These are phyloP conservation scores for Nothoprocta perdicaria DNA, from an alignment of 2,113 vertebrate genomes.

Conservation along the genomic window DNA sequence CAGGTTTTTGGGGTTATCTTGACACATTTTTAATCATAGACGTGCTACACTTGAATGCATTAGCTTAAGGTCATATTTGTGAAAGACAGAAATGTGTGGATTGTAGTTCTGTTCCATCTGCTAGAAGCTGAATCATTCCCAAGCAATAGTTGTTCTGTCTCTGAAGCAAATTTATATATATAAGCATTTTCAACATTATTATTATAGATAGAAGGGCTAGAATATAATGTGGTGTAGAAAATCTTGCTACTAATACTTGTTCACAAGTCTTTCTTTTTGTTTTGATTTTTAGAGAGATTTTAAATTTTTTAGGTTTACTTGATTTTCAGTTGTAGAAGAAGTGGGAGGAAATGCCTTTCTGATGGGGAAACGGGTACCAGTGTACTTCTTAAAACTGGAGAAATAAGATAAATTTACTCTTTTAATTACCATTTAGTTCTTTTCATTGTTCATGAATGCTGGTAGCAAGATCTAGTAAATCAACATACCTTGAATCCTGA, in stretches of 20 bases:
- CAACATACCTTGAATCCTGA: neutral
- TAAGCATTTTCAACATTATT: neutral
- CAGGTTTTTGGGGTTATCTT: neutral
- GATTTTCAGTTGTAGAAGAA: neutral
- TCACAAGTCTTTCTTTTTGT: neutral
- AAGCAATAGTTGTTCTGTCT: neutral
- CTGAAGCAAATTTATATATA: neutral
- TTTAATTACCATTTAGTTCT: neutral
- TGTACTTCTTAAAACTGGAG: neutral
- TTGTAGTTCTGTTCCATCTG: neutral
- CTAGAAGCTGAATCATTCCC: neutral
- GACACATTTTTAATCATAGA: neutral
- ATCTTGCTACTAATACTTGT: neutral
- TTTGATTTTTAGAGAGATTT: neutral
- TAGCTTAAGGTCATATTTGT: neutral
- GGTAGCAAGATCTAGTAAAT: neutral
- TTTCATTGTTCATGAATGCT: neutral
- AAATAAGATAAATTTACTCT: neutral
- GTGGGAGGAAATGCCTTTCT: neutral
- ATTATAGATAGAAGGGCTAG: neutral
- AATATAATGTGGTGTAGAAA: neutral
- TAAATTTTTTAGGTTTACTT: neutral
- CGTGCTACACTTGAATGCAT: neutral
- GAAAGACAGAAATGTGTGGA: neutral
- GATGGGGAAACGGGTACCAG: rapidly evolving